A percentile compares a stretch with the other conserved stretches of the same genome.
These are phyloP conservation scores for Anolis sagrei DNA, from an alignment of 2,113 vertebrate species.

Conservation along the genomic window DNA sequence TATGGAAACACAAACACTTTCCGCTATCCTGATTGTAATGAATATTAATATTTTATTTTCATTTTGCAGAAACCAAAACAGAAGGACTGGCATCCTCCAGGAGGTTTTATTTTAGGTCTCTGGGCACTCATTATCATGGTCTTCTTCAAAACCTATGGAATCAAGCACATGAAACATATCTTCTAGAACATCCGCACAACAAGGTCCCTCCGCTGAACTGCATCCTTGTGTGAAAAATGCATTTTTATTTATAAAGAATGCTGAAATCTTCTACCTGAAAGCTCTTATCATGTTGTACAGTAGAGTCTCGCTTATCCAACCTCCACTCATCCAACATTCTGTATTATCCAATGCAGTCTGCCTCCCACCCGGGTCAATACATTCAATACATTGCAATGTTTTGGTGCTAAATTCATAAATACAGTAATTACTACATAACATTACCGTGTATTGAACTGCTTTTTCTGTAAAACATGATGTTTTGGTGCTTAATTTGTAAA, in stretches of 20 bases:
- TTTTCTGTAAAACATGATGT: no score
- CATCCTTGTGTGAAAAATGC: not conserved
- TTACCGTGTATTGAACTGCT: no score
- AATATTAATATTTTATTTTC: constrained; percentile 8
- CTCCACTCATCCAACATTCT: no score
- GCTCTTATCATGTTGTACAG: not conserved
- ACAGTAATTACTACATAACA: no score
- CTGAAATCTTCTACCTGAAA: not conserved
- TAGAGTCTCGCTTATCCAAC: no score
- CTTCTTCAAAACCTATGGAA: constrained; percentile 96
- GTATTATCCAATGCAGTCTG: no score
- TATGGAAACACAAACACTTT: not conserved
- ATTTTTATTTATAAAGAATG: not conserved
- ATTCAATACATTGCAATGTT: no score
- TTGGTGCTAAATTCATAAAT: no score
- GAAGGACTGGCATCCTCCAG: constrained; percentile 97
- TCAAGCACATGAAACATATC: constrained; percentile 97
- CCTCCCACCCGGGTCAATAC: no score
- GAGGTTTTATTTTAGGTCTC: constrained; percentile 96
- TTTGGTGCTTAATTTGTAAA: no score
- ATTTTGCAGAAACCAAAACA: constrained; percentile 91
- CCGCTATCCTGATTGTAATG: not conserved
- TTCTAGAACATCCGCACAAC: constrained; percentile 78
- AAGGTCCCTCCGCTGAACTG: constrained; percentile 8
- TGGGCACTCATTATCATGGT: constrained; percentile 97